phyloP scores from a whole-genome alignment of 2,888 invertebrate genomes.

The Drosophila prostipennis region DNA sequence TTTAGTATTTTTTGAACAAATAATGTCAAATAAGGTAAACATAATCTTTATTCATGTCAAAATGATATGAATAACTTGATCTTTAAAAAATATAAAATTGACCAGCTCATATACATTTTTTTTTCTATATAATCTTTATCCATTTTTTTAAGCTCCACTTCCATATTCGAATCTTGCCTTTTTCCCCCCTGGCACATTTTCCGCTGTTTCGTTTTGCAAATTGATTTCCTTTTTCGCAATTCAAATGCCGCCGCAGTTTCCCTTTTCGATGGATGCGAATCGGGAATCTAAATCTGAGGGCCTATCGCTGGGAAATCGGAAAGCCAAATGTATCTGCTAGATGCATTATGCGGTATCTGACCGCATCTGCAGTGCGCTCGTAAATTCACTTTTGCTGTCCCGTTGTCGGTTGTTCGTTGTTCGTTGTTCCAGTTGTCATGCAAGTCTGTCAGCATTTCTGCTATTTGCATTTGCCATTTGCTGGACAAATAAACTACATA shows the following conservation, averaged over 20 bases:
- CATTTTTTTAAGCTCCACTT: neutral
- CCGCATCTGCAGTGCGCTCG: constrained; percentile 66
- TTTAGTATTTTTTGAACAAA: too few relatives aligned
- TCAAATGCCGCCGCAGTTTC: constrained; percentile 30
- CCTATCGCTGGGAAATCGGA: constrained; percentile 16
- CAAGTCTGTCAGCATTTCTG: constrained; percentile 46
- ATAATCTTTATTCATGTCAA: too few relatives aligned
- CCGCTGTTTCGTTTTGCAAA: constrained; percentile 25
- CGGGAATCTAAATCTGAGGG: constrained; percentile 1
- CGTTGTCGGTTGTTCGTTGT: constrained; percentile 26
- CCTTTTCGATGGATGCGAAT: constrained; percentile 6
- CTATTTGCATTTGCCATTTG: constrained; percentile 34
- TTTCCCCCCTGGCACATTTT: neutral
- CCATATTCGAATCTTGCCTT: neutral
- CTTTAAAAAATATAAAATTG: too few relatives aligned
- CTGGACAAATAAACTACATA: constrained; percentile 56
- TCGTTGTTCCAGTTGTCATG: constrained; percentile 37
- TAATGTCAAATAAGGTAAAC: too few relatives aligned
- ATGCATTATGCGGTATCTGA: constrained; percentile 72
- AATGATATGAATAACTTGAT: too few relatives aligned
- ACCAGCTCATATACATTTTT: too few relatives aligned
- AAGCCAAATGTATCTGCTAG: constrained; percentile 53
- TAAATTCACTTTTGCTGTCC: constrained; percentile 63
- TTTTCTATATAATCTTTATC: neutral
- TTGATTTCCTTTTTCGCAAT: constrained; percentile 29